A percentile compares a stretch with the other conserved stretches of the same genome.
Evolutionary conservation across 1,140 invertebrate genomes (phyloP).

Genomic region (Aphelenchoides fujianensis): DNA sequence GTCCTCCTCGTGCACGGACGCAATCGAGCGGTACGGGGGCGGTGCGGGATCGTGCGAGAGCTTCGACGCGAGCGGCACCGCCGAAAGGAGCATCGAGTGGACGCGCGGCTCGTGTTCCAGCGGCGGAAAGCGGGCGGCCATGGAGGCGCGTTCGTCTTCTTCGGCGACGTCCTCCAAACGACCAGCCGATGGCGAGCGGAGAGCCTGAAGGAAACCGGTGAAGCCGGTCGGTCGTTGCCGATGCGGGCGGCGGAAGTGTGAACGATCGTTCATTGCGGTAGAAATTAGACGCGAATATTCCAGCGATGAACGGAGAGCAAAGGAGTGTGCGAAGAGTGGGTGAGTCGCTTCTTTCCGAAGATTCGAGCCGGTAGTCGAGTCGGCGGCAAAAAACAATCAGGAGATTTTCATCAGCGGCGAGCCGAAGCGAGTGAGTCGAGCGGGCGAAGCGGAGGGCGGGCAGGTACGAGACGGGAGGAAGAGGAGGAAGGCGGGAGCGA

Average conservation of each 20-base stretch:
- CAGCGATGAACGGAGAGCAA: not conserved
- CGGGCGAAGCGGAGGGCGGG: not conserved
- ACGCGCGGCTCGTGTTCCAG: not conserved
- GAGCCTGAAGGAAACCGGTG: not conserved
- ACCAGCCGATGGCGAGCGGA: not conserved
- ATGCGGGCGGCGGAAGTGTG: not conserved
- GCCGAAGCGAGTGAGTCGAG: not conserved
- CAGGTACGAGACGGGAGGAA: not conserved
- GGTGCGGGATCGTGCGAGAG: not conserved
- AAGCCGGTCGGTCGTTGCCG: not conserved
- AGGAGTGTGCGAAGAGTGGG: not conserved
- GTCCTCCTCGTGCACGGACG: slow-evolving; percentile 21
- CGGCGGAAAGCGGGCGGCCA: not conserved
- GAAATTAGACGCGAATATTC: not conserved
- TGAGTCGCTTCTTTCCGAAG: not conserved
- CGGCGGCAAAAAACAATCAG: not conserved
- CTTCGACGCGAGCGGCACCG: not conserved
- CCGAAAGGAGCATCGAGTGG: not conserved
- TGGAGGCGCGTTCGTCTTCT: not conserved
- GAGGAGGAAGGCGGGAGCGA: too few species aligned
- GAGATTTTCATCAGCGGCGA: not conserved
- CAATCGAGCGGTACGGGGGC: slow-evolving; percentile 2
- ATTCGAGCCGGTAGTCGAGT: not conserved
- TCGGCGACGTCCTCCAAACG: too few species aligned
- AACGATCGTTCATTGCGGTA: not conserved